Evolutionary conservation across 1,140 invertebrate genomes (phyloP), one percentile per base, ranked within the genome.

Genomic region (Heterodera carotae): DNA sequence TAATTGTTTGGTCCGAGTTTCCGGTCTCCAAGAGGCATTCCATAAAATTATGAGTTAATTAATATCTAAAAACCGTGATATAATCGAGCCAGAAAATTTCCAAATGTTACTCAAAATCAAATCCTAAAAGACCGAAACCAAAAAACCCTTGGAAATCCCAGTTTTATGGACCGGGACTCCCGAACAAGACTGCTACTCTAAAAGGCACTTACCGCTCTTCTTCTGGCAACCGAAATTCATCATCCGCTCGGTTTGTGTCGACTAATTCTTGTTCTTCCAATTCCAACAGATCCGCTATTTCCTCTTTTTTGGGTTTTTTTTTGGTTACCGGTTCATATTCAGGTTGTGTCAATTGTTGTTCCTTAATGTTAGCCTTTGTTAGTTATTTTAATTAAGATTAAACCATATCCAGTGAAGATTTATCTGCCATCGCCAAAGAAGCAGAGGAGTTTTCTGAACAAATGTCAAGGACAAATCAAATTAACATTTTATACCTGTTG

Each of bases 271-370:
- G n/a, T n/a, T 76, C 71, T 25, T 78, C 77, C 25, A 60, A 67
- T 4, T 76, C 8, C 31, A 78, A 60, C 6, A 78, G 18, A 31
- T 36, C 33, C 5, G 76, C 77, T 31, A 78, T 78, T 56, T 78
- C 77, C 18, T 78, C 72, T 25, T 62, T 7, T 60, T 62, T 78
- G 5, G 72, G 77, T 15, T 59, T 67, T 43, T 78, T 78, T 68
- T 31, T 10, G 10, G 22, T 8, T 25, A 15, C n/a, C 33, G 31
- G 12, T 29, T 27, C 72, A 22, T 76, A 59, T 34, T 18, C 36
- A 22, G 34, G n/a, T 1, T 25, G 15, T 10, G 33, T 68, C 29
- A 33, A 34, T 27, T 68, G 25, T 8, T 67, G 22, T 31, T 5
- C 33, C 48, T 73, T 36, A n/a, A 73, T 43, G 6, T 77, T 76